Percentiles rank a stretch among this genome's conserved stretches.
Conservation (phyloP, 2,797 vertebrate species). For the Propithecus perrieri region DNA sequence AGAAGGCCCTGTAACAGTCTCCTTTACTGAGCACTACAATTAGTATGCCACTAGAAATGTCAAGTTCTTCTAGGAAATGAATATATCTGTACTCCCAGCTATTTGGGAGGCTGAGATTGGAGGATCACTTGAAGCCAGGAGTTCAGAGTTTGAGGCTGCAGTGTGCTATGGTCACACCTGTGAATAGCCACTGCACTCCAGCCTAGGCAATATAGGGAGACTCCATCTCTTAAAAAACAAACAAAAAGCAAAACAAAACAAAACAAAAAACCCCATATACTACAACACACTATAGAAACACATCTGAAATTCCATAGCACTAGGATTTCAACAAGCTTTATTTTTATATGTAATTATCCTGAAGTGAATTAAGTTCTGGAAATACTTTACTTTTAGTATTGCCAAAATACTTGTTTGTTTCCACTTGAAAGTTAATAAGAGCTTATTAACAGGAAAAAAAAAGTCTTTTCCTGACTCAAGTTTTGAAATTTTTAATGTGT, state of each 20-base stretch:
- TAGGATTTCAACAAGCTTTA: slow-evolving; percentile 63
- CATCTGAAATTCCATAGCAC: slow-evolving; percentile 76
- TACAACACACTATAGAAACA: slow-evolving; percentile 72
- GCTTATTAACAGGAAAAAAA: slow-evolving; percentile 61
- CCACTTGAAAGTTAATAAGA: slow-evolving; percentile 73
- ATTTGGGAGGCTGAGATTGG: neutral
- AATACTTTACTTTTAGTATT: slow-evolving; percentile 67
- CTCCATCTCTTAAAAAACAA: neutral
- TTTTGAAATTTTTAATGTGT: slow-evolving; percentile 48
- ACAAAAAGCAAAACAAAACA: neutral
- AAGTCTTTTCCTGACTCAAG: slow-evolving; percentile 43
- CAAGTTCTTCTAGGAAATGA: slow-evolving; percentile 79
- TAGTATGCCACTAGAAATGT: slow-evolving; percentile 68
- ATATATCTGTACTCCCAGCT: neutral
- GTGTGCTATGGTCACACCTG: too few species aligned
- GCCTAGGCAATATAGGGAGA: neutral
- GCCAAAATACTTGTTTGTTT: slow-evolving; percentile 67
- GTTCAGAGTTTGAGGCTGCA: neutral
- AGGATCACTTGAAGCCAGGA: neutral
- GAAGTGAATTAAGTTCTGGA: slow-evolving; percentile 62
- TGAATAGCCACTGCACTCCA: neutral
- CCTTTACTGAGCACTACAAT: neutral
- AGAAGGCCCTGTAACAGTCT: slow-evolving; percentile 59
- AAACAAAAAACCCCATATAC: neutral
- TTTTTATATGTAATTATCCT: slow-evolving; percentile 73